phyloP scores from a whole-genome alignment of 2,113 vertebrate species.

The Etheostoma cragini region DNA sequence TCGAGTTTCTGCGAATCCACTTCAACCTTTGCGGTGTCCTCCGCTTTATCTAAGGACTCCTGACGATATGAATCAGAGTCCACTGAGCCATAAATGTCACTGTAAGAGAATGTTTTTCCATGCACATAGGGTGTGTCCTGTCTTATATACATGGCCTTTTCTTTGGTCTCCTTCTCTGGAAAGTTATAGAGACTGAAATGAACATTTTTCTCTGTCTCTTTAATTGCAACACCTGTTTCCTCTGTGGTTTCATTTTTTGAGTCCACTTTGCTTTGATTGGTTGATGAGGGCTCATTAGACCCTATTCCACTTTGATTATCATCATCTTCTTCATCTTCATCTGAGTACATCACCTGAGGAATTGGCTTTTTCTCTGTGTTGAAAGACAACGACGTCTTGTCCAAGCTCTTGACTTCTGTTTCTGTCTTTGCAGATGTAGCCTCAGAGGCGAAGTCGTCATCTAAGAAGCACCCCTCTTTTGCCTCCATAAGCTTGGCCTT shows the following conservation, averaged over 20 bases:
- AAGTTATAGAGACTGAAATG: conserved; percentile 80
- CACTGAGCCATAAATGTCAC: conserved; percentile 89
- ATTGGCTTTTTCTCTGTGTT: conserved; percentile 59
- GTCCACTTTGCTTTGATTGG: conserved; percentile 63
- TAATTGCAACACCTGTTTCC: conserved; percentile 29
- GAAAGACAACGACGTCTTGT: conserved; percentile 64
- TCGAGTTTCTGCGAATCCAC: conserved; percentile 55
- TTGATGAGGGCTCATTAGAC: conserved; percentile 31
- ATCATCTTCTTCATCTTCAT: conserved; percentile 72
- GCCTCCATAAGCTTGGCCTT: conserved; percentile 89
- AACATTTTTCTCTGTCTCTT: conserved; percentile 81
- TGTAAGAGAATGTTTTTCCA: conserved; percentile 93
- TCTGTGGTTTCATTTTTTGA: conserved; percentile 46
- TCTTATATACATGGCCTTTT: conserved; percentile 84
- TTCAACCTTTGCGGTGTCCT: conserved; percentile 48
- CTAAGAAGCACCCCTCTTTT: conserved; percentile 92
- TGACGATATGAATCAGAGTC: conserved; percentile 77
- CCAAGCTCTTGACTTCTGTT: conserved; percentile 38
- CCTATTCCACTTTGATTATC: conserved; percentile 56
- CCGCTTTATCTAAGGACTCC: conserved; percentile 69
- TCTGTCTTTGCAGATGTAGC: conserved; percentile 67
- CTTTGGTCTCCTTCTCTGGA: conserved; percentile 76
- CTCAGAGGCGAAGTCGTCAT: conserved; percentile 86
- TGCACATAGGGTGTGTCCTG: conserved; percentile 95
- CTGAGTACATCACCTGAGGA: conserved; percentile 71